phyloP scores from a whole-genome alignment of 2,113 vertebrate genomes.

The Leptocoma aspasia region DNA sequence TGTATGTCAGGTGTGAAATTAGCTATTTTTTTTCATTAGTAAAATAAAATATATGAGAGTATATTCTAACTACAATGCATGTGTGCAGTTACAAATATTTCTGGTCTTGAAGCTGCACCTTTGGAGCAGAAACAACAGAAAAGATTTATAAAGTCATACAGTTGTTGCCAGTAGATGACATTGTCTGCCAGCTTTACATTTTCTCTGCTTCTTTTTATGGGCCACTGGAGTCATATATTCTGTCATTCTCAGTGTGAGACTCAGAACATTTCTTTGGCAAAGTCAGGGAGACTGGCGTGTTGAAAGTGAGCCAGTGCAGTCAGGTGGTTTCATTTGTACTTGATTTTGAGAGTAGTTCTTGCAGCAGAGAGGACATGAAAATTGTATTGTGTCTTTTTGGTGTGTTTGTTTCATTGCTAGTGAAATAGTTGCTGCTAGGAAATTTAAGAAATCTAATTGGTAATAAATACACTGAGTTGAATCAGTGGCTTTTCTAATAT shows the following conservation, averaged over 20 bases:
- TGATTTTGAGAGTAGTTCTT: slow-evolving; percentile 31
- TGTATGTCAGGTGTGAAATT: slow-evolving; percentile 8
- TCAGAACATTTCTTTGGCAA: slow-evolving; percentile 42
- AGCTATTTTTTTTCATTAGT: not conserved
- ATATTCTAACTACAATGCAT: not conserved
- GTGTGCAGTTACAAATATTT: not conserved
- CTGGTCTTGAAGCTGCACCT: not conserved
- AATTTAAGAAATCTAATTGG: not conserved
- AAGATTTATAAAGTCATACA: slow-evolving; percentile 15
- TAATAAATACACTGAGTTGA: not conserved
- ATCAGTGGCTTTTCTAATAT: not conserved
- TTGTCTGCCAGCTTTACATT: slow-evolving; percentile 48
- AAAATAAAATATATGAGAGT: not conserved
- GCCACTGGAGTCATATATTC: slow-evolving; percentile 56
- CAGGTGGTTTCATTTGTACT: slow-evolving; percentile 39
- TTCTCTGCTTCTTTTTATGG: slow-evolving; percentile 59
- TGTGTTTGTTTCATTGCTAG: slow-evolving; percentile 1
- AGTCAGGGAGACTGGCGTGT: slow-evolving; percentile 40
- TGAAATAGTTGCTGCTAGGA: not conserved
- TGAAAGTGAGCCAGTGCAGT: slow-evolving; percentile 41
- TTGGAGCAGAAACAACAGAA: slow-evolving; percentile 29
- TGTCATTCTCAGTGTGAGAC: slow-evolving; percentile 39
- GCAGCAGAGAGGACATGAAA: not conserved
- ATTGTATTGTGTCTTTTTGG: not conserved
- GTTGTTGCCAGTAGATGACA: slow-evolving; percentile 61